A percentile compares a stretch with the other conserved stretches of the same genome.
phyloP scores from a whole-genome alignment of 2,797 vertebrate species.

The Apodemus agrarius region DNA sequence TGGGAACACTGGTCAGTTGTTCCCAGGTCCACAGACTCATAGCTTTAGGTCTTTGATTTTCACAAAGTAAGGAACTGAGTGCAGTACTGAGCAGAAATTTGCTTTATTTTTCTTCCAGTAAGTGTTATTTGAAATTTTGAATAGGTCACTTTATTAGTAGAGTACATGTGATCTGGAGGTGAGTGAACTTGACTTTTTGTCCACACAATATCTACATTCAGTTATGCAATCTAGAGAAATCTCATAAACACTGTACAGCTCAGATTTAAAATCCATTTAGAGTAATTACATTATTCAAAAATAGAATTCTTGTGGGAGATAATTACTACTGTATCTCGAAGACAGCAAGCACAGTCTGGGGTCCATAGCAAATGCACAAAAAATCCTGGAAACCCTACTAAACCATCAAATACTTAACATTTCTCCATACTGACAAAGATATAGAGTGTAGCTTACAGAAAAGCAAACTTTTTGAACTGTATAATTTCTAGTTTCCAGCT shows the following conservation, averaged over 20 bases:
- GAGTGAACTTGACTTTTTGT: background rate
- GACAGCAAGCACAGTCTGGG: background rate
- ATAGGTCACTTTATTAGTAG: background rate
- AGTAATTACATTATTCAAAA: background rate
- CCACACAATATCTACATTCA: background rate
- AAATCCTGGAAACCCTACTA: background rate
- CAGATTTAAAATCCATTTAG: background rate
- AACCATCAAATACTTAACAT: background rate
- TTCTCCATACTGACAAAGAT: background rate
- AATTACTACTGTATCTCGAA: background rate
- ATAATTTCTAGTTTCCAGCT: background rate
- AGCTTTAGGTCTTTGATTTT: background rate
- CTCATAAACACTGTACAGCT: background rate
- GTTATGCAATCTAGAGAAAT: background rate
- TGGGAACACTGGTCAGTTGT: background rate
- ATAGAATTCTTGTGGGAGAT: background rate
- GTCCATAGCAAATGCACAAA: background rate
- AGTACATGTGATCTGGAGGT: background rate
- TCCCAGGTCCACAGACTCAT: background rate
- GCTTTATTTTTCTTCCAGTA: background rate
- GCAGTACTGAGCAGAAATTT: background rate
- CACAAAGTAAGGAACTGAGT: background rate
- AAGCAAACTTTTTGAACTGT: background rate
- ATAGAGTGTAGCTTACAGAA: background rate
- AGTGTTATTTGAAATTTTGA: background rate